Evolutionary conservation across 2,888 invertebrate genomes (phyloP).

Genomic region (Lasioglossum marginatum): DNA sequence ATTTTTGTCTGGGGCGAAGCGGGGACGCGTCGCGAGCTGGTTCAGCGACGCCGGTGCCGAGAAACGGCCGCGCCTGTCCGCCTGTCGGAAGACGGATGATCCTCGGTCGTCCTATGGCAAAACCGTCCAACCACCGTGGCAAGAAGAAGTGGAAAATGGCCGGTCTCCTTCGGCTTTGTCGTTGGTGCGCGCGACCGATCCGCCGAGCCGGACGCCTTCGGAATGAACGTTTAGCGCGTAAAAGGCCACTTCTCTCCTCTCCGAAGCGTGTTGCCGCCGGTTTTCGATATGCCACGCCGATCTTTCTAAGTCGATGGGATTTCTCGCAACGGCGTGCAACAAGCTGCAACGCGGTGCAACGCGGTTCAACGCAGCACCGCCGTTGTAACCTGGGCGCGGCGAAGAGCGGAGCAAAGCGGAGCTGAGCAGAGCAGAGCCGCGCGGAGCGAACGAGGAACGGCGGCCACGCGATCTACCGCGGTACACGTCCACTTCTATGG

Average conservation of each 20-base stretch:
- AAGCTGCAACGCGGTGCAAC: background rate
- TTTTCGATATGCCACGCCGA: slow-evolving; percentile 61
- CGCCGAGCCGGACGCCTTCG: slow-evolving; percentile 42
- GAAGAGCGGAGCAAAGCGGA: background rate
- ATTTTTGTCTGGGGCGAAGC: slow-evolving; percentile 54
- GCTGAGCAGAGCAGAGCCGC: background rate
- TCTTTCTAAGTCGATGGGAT: slow-evolving; percentile 37
- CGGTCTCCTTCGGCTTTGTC: slow-evolving; percentile 62
- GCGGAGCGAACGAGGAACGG: background rate
- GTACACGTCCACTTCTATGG: slow-evolving; percentile 47
- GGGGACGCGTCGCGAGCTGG: slow-evolving; percentile 46
- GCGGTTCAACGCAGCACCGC: background rate
- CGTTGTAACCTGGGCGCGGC: background rate
- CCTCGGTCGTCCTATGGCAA: slow-evolving; percentile 60
- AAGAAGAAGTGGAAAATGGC: slow-evolving; percentile 69
- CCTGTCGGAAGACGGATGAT: slow-evolving; percentile 70
- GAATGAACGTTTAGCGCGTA: slow-evolving; percentile 70
- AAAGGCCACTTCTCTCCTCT: slow-evolving; percentile 57
- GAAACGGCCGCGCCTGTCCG: slow-evolving; percentile 55
- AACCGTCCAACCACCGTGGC: slow-evolving; percentile 40
- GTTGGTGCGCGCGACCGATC: slow-evolving; percentile 48
- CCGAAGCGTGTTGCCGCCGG: slow-evolving; percentile 28
- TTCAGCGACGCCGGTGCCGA: slow-evolving; percentile 45
- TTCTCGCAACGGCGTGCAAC: slow-evolving; percentile 13
- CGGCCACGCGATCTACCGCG: slow-evolving; percentile 33